A percentile compares a stretch with the other conserved stretches of the same genome.
Conservation (phyloP, 2,113 vertebrate genomes). For the Syngnathoides biaculeatus region DNA sequence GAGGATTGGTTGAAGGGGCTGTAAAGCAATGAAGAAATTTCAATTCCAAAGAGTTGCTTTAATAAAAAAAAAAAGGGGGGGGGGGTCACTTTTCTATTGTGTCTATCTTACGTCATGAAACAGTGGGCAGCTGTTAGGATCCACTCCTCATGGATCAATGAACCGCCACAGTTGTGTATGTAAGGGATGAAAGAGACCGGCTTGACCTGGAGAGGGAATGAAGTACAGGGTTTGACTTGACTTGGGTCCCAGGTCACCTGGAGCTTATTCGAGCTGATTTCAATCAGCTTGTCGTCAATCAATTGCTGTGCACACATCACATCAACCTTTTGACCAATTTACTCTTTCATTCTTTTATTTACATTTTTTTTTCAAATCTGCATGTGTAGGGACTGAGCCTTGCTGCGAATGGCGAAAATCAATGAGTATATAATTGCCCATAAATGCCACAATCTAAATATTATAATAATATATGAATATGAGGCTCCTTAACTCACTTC, state of each 20-base stretch:
- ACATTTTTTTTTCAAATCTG: not conserved
- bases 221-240: not conserved
- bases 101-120: conserved; percentile 59
- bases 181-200: conserved; percentile 24
- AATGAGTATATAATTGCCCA: no score
- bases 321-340: no score
- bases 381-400: no score
- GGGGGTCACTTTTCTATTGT: not conserved
- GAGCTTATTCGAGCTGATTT: no score
- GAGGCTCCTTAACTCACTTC: no score
- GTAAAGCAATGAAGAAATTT: not conserved
- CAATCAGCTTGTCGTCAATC: no score
- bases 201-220: conserved; percentile 42
- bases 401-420: not conserved
- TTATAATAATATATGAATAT: no score
- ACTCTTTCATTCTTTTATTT: not conserved
- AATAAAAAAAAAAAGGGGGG: no score
- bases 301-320: no score
- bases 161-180: conserved; percentile 69
- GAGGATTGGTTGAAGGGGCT: conserved; percentile 40
- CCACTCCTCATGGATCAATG: conserved; percentile 73
- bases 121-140: conserved; percentile 76
- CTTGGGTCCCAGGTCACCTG: no score
- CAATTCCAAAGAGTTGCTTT: not conserved
- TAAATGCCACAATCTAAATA: no score